Base-by-base conservation (phyloP, 1,140 invertebrate genomes). In the Ostrea denselamellosa region DNA sequence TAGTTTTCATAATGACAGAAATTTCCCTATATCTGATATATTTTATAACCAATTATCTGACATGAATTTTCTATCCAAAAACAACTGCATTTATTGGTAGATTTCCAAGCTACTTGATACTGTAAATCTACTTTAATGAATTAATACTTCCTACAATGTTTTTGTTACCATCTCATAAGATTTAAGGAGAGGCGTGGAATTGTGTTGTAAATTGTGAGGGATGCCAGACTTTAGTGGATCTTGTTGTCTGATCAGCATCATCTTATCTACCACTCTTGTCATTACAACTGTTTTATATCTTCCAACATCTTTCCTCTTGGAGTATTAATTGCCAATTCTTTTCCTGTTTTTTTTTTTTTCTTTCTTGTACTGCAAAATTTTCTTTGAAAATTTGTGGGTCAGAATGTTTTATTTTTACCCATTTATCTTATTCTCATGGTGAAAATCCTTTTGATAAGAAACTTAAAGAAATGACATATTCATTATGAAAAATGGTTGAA, bases 281-380 rank as follows among this genome's bases (percentile, higher is more conserved):
- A 77, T 77, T 77, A 77, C 68, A 77, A 77, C 68, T 77, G 68
- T 77, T 77, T 77, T 77, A 77, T 77, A 77, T 77, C 68, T 77
- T 28, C 68, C 68, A 10, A 5, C 25, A 17, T 77, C 22, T 25
- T 77, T 25, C 68, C 68, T 77, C 68, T 77, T 25, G 28, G 22
- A 25, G 68, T 77, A 77, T 77, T 77, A 77, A 77, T 77, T 77
- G 68, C 68, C 68, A 77, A 77, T 77, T 77, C 28, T 77, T 77
- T 77, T 14, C 68, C 14, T 12, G 22, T 34, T 8, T 2, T 12
- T 34, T 28, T 28, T 25, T 77, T 77, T 34, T 77, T 77, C 68
- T 10, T 77, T 14, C 34, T 44, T 44, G 2, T 44, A 44, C 34
- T 28, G 56, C 22, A 34, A 34, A 77, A 77, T 25, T 77, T 34